phyloP scores from a whole-genome alignment of 2,113 vertebrate species.

The Callorhinus ursinus region DNA sequence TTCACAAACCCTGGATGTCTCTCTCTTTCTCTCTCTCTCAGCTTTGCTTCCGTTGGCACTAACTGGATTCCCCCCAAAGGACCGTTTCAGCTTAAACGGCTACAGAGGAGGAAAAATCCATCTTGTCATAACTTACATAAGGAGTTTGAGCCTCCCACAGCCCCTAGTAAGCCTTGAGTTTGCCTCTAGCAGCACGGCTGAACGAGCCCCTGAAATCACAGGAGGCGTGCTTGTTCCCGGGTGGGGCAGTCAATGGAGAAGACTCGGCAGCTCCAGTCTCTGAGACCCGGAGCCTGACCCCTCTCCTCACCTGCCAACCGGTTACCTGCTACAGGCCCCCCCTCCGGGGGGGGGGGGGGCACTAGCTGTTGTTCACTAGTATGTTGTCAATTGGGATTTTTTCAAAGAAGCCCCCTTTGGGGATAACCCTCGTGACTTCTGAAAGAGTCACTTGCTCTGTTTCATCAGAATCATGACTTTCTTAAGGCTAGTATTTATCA shows the following conservation, averaged over 20 bases:
- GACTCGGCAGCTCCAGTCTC: not conserved
- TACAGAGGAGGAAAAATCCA: not conserved
- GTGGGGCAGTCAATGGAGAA: not conserved
- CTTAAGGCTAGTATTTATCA: not conserved
- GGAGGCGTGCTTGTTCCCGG: not conserved
- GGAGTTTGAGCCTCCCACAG: not conserved
- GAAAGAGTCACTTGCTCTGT: not conserved
- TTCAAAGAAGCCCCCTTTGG: not conserved
- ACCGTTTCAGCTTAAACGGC: conserved; percentile 39
- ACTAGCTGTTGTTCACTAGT: not conserved
- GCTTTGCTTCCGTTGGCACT: conserved; percentile 6
- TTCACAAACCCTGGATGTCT: conserved; percentile 23
- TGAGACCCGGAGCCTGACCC: not conserved
- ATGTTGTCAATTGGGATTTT: not conserved
- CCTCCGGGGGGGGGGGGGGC: too few relatives aligned
- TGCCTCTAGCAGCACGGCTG: not conserved
- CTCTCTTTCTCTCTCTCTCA: not conserved
- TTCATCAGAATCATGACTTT: conserved; percentile 16
- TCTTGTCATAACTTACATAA: conserved; percentile 40
- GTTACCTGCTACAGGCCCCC: not conserved
- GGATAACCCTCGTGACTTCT: not conserved
- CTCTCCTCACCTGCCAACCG: not conserved
- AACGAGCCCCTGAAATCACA: conserved; percentile 35
- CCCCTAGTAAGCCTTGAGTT: not conserved
- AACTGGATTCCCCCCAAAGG: not conserved